Evolutionary conservation across 2,113 vertebrate species (phyloP).

Genomic region (Cyprinodon tularosa): DNA sequence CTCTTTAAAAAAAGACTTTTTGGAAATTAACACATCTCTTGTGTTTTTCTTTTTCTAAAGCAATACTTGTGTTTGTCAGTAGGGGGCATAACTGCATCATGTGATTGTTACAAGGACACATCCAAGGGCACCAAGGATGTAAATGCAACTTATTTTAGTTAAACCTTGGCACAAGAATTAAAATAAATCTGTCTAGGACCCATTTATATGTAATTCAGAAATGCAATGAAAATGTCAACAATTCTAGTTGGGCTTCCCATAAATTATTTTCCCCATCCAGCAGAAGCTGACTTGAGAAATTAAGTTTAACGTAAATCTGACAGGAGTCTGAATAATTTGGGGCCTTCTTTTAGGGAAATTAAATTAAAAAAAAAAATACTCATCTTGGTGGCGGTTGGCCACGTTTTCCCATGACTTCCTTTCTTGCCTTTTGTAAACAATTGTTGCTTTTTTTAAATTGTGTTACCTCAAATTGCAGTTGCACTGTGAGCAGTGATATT

Average conservation of each 20-base stretch:
- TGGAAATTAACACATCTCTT: background rate
- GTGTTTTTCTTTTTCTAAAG: background rate
- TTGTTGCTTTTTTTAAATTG: background rate
- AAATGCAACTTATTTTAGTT: background rate
- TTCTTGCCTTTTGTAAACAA: background rate
- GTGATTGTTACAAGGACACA: background rate
- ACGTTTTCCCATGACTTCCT: background rate
- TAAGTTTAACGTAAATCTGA: background rate
- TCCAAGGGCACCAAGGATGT: background rate
- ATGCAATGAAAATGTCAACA: background rate
- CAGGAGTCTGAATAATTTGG: background rate
- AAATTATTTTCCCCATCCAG: background rate
- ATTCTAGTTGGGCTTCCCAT: background rate
- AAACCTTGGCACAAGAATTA: too few relatives aligned
- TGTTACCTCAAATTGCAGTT: background rate
- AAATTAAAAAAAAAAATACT: too few relatives aligned
- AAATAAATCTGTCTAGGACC: background rate
- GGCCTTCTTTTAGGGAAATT: background rate
- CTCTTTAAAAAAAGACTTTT: background rate
- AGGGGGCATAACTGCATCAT: constrained; percentile 45
- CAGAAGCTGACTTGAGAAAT: background rate
- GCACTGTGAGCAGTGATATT: background rate
- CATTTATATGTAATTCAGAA: background rate
- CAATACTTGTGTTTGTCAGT: constrained; percentile 9
- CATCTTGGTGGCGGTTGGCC: background rate